Evolutionary conservation across 2,797 vertebrate genomes (phyloP).

Genomic region (Bucorvus abyssinicus): DNA sequence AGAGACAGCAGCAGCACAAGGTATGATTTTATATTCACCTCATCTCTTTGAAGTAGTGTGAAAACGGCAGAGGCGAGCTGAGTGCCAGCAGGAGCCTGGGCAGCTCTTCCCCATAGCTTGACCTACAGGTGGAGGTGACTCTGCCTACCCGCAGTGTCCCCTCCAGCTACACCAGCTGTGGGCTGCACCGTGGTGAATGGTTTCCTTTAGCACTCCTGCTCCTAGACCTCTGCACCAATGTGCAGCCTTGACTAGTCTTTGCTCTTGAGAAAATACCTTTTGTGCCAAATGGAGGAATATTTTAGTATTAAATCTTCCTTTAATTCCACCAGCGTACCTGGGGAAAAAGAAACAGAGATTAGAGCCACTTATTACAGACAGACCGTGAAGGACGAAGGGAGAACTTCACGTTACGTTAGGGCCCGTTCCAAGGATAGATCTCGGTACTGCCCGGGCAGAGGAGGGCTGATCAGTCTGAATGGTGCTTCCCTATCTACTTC

Average conservation of each 20-base stretch:
- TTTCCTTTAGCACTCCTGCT: background rate
- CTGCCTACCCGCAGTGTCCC: background rate
- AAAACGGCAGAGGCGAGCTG: background rate
- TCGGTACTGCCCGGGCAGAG: background rate
- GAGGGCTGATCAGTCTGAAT: background rate
- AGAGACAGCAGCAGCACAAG: conserved; percentile 34
- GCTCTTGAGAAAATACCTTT: background rate
- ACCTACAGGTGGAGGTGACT: background rate
- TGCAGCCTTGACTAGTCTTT: background rate
- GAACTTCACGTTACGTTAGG: background rate
- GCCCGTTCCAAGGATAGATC: background rate
- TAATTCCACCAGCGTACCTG: background rate
- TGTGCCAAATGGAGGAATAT: background rate
- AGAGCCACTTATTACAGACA: background rate
- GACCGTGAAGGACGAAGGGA: background rate
- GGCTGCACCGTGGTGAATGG: background rate
- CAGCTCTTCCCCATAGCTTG: background rate
- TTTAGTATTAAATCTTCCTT: background rate
- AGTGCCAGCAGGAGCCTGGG: background rate
- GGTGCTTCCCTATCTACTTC: background rate
- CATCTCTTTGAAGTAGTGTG: background rate
- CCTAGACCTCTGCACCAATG: background rate
- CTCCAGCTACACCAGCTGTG: background rate
- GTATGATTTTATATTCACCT: conserved; percentile 25
- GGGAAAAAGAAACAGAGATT: background rate